Percentiles rank a stretch among this genome's conserved stretches.
Evolutionary conservation across 2,888 invertebrate genomes (phyloP).

Genomic region (Syrista parreyssii): DNA sequence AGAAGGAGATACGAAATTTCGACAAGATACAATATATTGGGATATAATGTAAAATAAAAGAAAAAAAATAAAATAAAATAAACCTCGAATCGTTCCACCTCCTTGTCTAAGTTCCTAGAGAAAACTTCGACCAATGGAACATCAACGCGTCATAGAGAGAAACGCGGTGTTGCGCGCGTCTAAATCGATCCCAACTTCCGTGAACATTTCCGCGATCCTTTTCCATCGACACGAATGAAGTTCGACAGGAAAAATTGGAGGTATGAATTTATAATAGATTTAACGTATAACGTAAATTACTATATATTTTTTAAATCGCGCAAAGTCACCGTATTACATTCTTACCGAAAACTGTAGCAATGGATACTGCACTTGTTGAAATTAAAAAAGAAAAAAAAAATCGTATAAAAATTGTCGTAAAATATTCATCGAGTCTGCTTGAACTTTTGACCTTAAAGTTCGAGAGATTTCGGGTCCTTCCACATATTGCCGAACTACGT

Average conservation of each 20-base stretch:
- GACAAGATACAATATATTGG: background rate
- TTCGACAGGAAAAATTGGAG: background rate
- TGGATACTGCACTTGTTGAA: background rate
- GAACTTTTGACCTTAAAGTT: background rate
- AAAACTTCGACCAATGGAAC: background rate
- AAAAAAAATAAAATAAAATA: background rate
- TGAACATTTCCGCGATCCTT: background rate
- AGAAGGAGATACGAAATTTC: background rate
- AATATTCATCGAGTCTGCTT: background rate
- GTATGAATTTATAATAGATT: background rate
- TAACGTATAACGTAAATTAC: background rate
- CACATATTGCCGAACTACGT: background rate
- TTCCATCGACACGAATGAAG: background rate
- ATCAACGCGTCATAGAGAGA: background rate
- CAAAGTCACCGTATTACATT: background rate
- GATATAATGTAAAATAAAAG: background rate
- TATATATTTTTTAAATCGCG: too few relatives aligned
- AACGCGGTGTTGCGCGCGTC: background rate
- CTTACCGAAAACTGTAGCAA: background rate
- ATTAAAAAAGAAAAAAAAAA: too few relatives aligned
- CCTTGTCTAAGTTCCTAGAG: background rate
- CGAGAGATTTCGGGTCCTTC: too few relatives aligned
- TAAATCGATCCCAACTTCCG: background rate
- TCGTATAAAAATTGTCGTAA: too few relatives aligned
- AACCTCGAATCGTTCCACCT: background rate